Evolutionary conservation across 2,888 invertebrate genomes (phyloP), one percentile per base, ranked within the genome.

Genomic region (Tanaodytes sp.): DNA sequence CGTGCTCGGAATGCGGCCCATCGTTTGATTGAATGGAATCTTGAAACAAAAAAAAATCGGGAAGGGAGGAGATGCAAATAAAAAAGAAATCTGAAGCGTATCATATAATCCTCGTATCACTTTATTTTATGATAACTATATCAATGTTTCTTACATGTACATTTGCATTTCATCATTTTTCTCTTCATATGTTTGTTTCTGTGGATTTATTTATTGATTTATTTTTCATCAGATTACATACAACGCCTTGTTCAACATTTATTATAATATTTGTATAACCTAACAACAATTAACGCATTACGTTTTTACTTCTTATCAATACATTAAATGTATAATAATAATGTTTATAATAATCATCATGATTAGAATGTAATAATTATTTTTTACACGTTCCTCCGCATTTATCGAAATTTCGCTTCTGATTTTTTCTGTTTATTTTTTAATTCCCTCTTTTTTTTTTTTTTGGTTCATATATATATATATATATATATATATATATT

Each of bases 201-300:
- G n/a, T n/a, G n/a, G n/a, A n/a, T n/a, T n/a, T n/a, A n/a, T n/a
- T 14, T 54, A 42, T 46, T 51, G 20, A 27, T 46, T 14, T 23
- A 46, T 49, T 51, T 58, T 39, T 54, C 49, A 55, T 65, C 54
- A 63, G 69, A 66, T 72, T 69, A 72, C 69, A 68, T 72, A 69
- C 59, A 69, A 72, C 67, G 73, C 65, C 45, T 65, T 30, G 55
- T 67, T 69, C 58, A 73, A 73, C 73, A 73, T 73, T 73, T 71
- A 23, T 23, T 23, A 73, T 71, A 65, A 71, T 73, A 73, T 73
- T 71, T 70, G 61, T 73, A 73, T 73, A 73, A 73, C 64, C 72
- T 73, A 73, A 70, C 70, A 73, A 73, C 72, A 72, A 67, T 67
- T 72, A 72, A 70, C 70, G 67, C 64, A 67, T 70, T 23, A n/a